Evolutionary conservation across 2,888 invertebrate genomes (phyloP).

Genomic region (Rhogogaster chlorosoma): DNA sequence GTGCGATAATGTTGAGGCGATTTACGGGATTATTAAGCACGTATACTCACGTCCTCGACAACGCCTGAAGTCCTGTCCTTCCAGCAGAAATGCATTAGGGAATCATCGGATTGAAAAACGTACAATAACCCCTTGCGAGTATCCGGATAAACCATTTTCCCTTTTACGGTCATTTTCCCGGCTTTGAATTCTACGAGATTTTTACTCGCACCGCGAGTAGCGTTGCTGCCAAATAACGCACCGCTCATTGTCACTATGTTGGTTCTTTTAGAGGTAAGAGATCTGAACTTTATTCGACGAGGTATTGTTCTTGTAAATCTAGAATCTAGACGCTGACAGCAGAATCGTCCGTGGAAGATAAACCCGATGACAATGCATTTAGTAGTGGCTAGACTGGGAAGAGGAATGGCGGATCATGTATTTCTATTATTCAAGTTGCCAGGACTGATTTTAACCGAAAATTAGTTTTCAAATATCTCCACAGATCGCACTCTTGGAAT

Average conservation of each 20-base stretch:
- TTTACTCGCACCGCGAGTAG: conserved; percentile 89
- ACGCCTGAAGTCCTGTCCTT: conserved; percentile 96
- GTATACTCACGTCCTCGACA: conserved; percentile 89
- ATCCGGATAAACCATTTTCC: conserved; percentile 96
- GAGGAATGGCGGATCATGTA: neutral
- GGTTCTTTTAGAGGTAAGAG: neutral
- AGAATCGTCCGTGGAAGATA: neutral
- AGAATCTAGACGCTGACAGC: neutral
- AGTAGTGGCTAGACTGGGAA: conserved; percentile 14
- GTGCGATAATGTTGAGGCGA: neutral
- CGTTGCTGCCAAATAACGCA: conserved; percentile 88
- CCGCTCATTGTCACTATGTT: conserved; percentile 74
- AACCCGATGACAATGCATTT: conserved; percentile 47
- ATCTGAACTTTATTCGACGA: neutral
- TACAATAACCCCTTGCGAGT: conserved; percentile 97
- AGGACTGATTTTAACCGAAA: neutral
- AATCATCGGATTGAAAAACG: conserved; percentile 97
- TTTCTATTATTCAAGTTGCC: neutral
- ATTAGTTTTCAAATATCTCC: neutral
- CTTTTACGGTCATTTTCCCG: conserved; percentile 97
- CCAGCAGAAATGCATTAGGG: conserved; percentile 99
- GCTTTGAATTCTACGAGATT: conserved; percentile 97
- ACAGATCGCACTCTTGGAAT: neutral
- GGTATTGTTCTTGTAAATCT: neutral
- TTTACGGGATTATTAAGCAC: neutral